These are phyloP conservation scores for Ylistrum balloti DNA, from an alignment of 1,140 invertebrate species.

Conservation along the genomic window DNA sequence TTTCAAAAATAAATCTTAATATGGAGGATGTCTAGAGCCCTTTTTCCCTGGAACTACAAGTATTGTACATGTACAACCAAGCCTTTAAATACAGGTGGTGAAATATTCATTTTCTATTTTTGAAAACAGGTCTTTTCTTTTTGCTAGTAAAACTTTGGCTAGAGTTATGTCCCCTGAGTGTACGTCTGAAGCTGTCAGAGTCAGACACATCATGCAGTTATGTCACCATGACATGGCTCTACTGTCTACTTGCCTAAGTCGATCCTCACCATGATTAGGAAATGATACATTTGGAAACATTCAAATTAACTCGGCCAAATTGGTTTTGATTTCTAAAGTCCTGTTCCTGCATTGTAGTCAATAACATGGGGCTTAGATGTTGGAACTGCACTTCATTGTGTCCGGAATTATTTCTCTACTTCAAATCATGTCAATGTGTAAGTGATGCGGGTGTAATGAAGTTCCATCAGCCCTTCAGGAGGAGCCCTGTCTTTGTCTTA, in stretches of 20 bases:
- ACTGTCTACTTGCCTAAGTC: not conserved
- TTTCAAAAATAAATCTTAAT: no score
- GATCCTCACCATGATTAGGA: not conserved
- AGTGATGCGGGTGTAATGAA: not conserved
- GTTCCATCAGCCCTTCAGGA: not conserved
- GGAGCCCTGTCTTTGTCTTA: not conserved
- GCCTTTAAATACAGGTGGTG: not conserved
- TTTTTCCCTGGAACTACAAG: not conserved
- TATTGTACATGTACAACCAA: not conserved
- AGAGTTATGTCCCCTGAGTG: not conserved
- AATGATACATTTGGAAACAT: not conserved
- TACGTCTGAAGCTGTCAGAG: not conserved
- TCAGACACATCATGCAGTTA: not conserved
- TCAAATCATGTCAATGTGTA: not conserved
- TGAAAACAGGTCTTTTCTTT: no score
- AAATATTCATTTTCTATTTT: no score
- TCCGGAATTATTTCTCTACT: not conserved
- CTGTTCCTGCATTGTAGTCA: not conserved
- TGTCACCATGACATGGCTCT: not conserved
- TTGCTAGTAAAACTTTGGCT: no score
- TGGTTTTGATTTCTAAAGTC: conserved; percentile 6
- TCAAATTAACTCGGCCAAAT: conserved; percentile 33
- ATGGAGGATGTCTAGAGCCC: no score
- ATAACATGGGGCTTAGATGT: conserved; percentile 18
- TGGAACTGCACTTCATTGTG: not conserved